Conservation (phyloP, 2,888 invertebrate genomes). For the Coelopa pilipes region DNA sequence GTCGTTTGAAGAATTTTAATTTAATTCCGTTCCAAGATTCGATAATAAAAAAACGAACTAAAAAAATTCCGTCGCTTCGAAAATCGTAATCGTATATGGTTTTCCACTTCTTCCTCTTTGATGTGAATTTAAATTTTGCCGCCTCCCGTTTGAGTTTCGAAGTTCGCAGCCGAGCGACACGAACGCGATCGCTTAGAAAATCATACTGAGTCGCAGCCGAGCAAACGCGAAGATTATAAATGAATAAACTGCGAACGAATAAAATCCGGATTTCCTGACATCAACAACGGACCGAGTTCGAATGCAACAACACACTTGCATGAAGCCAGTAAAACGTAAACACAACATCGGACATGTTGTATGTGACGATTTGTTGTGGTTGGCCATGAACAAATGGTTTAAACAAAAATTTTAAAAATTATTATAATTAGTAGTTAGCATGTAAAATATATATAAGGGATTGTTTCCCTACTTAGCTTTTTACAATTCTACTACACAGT, state of each 20-base stretch:
- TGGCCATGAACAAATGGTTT: too few species aligned
- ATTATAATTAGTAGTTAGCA: too few species aligned
- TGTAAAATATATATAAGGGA: too few species aligned
- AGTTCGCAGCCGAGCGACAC: not conserved
- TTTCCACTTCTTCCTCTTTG: too few species aligned
- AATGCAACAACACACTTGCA: constrained; percentile 8
- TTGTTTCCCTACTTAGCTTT: too few species aligned
- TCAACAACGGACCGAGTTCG: not conserved
- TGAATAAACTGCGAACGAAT: not conserved
- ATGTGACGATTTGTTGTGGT: not conserved
- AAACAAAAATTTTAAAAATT: too few species aligned
- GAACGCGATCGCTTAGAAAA: constrained; percentile 23
- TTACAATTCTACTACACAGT: too few species aligned
- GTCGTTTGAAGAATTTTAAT: not conserved
- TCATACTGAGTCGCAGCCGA: constrained; percentile 16
- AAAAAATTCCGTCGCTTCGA: not conserved
- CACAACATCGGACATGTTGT: not conserved
- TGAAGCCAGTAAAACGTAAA: constrained; percentile 14
- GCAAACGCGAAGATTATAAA: constrained; percentile 25
- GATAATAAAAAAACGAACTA: not conserved
- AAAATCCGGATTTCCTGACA: not conserved
- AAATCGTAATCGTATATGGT: not conserved
- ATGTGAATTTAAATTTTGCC: constrained; percentile 15
- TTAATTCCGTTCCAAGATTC: not conserved
- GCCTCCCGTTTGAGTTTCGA: not conserved